phyloP scores from a whole-genome alignment of 2,888 invertebrate species.

The Meteorus colon region DNA sequence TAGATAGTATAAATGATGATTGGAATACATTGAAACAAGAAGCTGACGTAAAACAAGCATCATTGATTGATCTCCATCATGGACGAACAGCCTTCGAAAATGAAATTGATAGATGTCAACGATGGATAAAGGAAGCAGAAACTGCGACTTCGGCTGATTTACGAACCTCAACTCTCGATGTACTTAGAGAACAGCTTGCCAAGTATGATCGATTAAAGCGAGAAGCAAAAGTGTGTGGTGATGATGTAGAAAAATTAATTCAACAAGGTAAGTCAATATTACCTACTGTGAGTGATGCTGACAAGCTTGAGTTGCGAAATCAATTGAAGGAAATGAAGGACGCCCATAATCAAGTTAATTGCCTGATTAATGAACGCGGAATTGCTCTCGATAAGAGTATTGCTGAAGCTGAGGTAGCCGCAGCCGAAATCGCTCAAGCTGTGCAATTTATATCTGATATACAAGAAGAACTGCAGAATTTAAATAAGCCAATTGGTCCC shows the following conservation, averaged over 20 bases:
- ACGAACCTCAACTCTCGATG: conserved; percentile 85
- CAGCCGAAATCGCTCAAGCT: conserved; percentile 86
- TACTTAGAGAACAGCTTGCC: conserved; percentile 89
- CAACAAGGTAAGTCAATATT: conserved; percentile 87
- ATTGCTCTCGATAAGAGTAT: conserved; percentile 84
- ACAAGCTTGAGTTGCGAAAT: conserved; percentile 88
- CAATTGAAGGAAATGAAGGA: conserved; percentile 86
- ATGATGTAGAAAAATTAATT: conserved; percentile 83
- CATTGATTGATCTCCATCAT: conserved; percentile 83
- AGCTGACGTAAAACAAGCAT: conserved; percentile 82
- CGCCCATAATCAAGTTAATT: conserved; percentile 83
- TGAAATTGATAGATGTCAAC: conserved; percentile 85
- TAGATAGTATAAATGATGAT: conserved; percentile 82
- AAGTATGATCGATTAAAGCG: conserved; percentile 87
- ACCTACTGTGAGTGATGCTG: conserved; percentile 88
- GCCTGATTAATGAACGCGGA: conserved; percentile 85
- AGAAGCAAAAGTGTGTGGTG: conserved; percentile 82
- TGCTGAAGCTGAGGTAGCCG: conserved; percentile 86
- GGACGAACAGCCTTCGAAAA: conserved; percentile 88
- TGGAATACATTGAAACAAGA: conserved; percentile 84
- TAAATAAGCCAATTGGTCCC: conserved; percentile 90
- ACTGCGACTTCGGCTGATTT: conserved; percentile 88
- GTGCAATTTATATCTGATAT: conserved; percentile 86
- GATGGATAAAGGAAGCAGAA: conserved; percentile 94
- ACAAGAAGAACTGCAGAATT: conserved; percentile 87